A percentile compares a stretch with the other conserved stretches of the same genome.
phyloP scores from a whole-genome alignment of 2,113 vertebrate species.

The Macrotus californicus region DNA sequence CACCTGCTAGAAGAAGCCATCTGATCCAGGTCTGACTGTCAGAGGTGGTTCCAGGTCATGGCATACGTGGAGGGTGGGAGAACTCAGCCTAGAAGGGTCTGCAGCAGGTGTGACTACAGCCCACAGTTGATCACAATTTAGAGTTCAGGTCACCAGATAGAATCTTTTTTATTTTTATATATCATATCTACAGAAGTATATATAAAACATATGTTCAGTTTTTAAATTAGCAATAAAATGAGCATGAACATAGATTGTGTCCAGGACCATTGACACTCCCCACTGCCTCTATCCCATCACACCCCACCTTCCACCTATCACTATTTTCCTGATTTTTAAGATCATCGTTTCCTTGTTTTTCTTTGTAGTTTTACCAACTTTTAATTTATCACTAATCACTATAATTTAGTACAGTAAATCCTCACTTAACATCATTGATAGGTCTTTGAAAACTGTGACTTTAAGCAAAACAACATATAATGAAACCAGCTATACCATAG shows the following conservation, averaged over 20 bases:
- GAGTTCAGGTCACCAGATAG: neutral
- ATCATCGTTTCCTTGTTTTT: neutral
- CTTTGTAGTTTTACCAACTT: neutral
- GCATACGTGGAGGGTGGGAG: neutral
- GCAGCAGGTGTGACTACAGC: neutral
- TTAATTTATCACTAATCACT: too few species aligned
- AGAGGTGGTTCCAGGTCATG: neutral
- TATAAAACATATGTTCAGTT: neutral
- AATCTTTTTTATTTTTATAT: neutral
- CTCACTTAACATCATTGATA: too few species aligned
- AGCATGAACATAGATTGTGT: neutral
- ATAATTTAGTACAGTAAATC: too few species aligned
- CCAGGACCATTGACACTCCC: accelerated
- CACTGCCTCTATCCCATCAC: neutral
- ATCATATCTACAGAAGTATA: neutral
- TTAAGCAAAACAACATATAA: too few species aligned
- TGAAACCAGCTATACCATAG: too few species aligned
- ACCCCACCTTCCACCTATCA: neutral
- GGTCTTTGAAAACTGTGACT: too few species aligned
- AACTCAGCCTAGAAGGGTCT: neutral
- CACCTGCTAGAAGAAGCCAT: neutral
- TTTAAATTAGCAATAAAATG: neutral
- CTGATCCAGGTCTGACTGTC: neutral
- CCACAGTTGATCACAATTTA: neutral
- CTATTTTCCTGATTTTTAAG: neutral